These are phyloP conservation scores for Chouioia cunea DNA, from an alignment of 2,888 invertebrate species.

Conservation along the genomic window DNA sequence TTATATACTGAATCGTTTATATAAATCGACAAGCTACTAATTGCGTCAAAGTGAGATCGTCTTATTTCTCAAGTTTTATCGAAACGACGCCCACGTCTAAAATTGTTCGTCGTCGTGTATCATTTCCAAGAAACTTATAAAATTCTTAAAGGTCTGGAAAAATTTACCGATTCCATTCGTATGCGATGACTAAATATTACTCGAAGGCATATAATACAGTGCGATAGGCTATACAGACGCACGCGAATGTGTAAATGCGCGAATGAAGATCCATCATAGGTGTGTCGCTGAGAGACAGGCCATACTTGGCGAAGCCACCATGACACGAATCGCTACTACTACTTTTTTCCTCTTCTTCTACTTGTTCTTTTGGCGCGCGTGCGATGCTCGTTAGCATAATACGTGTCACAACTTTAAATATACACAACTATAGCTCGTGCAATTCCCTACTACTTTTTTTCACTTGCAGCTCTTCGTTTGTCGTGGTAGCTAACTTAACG, in stretches of 20 bases:
- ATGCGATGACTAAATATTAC: conserved; percentile 9
- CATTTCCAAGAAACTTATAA: conserved; percentile 12
- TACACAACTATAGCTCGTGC: neutral
- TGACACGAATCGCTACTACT: conserved; percentile 34
- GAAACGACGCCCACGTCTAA: conserved; percentile 19
- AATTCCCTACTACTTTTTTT: neutral
- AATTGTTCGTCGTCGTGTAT: neutral
- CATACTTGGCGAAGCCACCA: conserved; percentile 29
- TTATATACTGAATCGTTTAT: too few species aligned
- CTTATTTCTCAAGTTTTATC: conserved; percentile 6
- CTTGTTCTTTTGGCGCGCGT: too few species aligned
- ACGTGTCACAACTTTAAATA: conserved; percentile 44
- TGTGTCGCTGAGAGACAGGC: conserved; percentile 6
- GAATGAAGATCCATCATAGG: neutral
- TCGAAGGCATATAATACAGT: neutral
- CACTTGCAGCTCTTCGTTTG: too few species aligned
- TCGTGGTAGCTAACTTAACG: too few species aligned
- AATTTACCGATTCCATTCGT: too few species aligned
- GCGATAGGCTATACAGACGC: neutral
- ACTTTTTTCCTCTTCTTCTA: conserved; percentile 13
- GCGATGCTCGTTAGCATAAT: conserved; percentile 37
- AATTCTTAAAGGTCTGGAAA: too few species aligned
- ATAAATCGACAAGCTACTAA: too few species aligned
- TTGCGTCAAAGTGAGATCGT: too few species aligned
- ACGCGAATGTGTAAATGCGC: too few species aligned